These are phyloP conservation scores for Taurulus bubalis DNA, from an alignment of 2,113 vertebrate genomes.

Conservation along the genomic window DNA sequence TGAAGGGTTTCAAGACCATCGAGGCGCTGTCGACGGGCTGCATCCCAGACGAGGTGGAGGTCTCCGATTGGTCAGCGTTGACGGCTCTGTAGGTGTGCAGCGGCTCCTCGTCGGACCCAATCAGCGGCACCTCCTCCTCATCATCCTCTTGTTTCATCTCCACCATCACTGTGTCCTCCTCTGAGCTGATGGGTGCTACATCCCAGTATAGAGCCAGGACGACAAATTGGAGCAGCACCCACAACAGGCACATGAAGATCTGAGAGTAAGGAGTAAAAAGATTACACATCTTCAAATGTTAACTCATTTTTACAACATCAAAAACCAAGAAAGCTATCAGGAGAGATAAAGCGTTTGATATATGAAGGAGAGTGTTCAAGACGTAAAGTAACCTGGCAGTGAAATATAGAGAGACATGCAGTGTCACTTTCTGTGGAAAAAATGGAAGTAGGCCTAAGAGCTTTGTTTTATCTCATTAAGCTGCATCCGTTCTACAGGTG, in stretches of 20 bases:
- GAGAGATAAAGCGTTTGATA: conserved; percentile 7
- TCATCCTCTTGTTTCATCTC: conserved; percentile 70
- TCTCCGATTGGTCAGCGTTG: conserved; percentile 48
- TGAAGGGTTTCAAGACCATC: conserved; percentile 59
- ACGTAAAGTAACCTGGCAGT: conserved; percentile 7
- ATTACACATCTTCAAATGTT: background rate
- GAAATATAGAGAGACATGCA: conserved; percentile 32
- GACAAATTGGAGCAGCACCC: conserved; percentile 84
- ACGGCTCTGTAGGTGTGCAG: conserved; percentile 66
- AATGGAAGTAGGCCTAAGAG: conserved; percentile 30
- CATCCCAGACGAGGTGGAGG: conserved; percentile 26
- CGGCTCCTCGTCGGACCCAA: conserved; percentile 61
- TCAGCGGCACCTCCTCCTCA: conserved; percentile 72
- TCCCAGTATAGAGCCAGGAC: conserved; percentile 84
- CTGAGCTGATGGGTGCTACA: conserved; percentile 63
- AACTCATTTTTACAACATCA: conserved; percentile 8
- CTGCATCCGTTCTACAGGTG: conserved; percentile 55
- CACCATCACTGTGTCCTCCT: conserved; percentile 47
- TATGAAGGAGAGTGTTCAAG: background rate
- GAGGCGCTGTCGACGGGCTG: background rate
- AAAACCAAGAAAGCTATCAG: conserved; percentile 8
- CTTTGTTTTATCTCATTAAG: conserved; percentile 54
- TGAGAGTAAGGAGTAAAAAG: conserved; percentile 46
- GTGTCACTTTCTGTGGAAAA: conserved; percentile 47
- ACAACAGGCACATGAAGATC: conserved; percentile 89